phyloP scores from a whole-genome alignment of 2,888 invertebrate species.

The Auanema sp. region DNA sequence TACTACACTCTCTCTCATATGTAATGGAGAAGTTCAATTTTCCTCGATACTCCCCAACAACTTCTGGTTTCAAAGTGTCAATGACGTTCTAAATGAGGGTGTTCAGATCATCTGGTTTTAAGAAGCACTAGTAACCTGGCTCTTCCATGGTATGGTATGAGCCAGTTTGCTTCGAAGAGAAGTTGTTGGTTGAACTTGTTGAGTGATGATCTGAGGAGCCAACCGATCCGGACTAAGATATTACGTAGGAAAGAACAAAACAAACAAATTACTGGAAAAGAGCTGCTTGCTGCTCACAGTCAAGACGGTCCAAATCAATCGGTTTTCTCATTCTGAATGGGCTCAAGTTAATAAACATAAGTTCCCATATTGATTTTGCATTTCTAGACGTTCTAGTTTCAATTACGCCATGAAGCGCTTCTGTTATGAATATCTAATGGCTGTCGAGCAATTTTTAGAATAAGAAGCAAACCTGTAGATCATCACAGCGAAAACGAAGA shows the following conservation, averaged over 20 bases:
- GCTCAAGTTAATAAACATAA: background rate
- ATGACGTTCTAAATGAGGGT: conserved; percentile 48
- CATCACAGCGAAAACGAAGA: conserved; percentile 36
- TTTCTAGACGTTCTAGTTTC: background rate
- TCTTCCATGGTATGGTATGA: conserved; percentile 48
- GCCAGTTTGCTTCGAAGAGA: conserved; percentile 37
- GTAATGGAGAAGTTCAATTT: conserved; percentile 56
- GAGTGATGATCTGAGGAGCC: conserved; percentile 35
- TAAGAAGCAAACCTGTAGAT: conserved; percentile 31
- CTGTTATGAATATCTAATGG: no score
- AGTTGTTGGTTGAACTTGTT: conserved; percentile 42
- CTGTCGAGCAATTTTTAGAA: background rate
- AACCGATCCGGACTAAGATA: conserved; percentile 39
- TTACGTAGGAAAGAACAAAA: background rate
- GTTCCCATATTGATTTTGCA: conserved; percentile 5
- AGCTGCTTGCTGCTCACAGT: conserved; percentile 46
- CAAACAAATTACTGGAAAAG: conserved; percentile 27
- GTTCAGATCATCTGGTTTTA: no score
- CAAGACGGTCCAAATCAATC: conserved; percentile 36
- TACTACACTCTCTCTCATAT: conserved; percentile 52
- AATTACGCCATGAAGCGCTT: background rate
- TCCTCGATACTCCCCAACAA: conserved; percentile 54
- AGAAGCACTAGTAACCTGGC: conserved; percentile 30
- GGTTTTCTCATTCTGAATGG: conserved; percentile 36
- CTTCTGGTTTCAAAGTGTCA: conserved; percentile 55